A percentile compares a stretch with the other conserved stretches of the same genome.
phyloP scores from a whole-genome alignment of 2,797 vertebrate species.

The Morelia viridis region DNA sequence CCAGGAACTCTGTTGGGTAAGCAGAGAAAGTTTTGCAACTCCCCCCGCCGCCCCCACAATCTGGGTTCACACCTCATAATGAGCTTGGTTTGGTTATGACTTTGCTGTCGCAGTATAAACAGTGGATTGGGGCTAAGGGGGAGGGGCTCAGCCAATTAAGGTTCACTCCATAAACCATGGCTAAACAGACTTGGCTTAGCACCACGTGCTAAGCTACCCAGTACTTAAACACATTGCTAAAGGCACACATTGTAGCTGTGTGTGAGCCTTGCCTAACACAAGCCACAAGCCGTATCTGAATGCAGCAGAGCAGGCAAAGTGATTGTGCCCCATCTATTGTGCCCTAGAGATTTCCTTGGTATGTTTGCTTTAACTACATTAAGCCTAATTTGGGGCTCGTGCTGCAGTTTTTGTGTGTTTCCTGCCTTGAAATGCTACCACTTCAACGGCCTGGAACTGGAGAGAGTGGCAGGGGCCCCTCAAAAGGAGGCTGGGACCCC shows the following conservation, averaged over 20 bases:
- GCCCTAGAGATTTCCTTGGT: not conserved
- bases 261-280: not conserved
- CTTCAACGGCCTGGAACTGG: not conserved
- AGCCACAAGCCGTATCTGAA: not conserved
- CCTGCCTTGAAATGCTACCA: not conserved
- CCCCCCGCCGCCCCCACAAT: not conserved
- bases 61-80: not conserved
- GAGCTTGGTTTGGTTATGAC: not conserved
- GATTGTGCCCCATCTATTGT: not conserved
- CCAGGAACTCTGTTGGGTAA: not conserved
- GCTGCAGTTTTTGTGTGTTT: not conserved
- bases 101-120: not conserved
- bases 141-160: fast-evolving
- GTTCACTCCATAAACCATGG: not conserved
- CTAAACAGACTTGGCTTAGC: not conserved
- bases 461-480: too few relatives aligned
- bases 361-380: not conserved
- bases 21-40: not conserved
- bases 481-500: not conserved
- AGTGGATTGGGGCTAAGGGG: not conserved
- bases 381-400: not conserved
- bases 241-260: not conserved
- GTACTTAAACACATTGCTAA: not conserved
- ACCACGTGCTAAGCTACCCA: not conserved
- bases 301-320: too few relatives aligned